Evolutionary conservation across 1,140 invertebrate species (phyloP).

Genomic region (Euura saliciscinereae): DNA sequence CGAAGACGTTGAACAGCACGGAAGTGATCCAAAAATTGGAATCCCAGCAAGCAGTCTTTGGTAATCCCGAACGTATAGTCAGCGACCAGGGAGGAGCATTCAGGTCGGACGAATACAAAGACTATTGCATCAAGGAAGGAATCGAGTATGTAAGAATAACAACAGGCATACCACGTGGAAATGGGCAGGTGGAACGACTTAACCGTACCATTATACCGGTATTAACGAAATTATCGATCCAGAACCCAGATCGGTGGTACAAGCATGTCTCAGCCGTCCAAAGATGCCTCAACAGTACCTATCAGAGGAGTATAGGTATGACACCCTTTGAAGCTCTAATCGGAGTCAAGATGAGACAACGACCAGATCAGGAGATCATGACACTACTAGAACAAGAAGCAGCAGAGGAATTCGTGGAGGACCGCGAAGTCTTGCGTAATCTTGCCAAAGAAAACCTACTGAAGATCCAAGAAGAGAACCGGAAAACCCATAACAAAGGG

Average conservation of each 20-base stretch:
- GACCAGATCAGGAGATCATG: conserved; percentile 6
- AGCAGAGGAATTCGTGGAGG: conserved; percentile 9
- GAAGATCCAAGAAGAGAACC: conserved; percentile 28
- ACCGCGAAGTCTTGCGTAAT: conserved; percentile 7
- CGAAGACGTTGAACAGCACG: conserved; percentile 15
- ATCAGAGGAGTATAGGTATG: conserved; percentile 21
- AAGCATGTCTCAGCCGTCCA: conserved; percentile 38
- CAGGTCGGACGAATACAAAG: conserved; percentile 31
- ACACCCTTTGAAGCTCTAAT: conserved; percentile 26
- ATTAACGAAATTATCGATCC: conserved; percentile 31
- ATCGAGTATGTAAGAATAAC: conserved; percentile 41
- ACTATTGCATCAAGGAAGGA: conserved; percentile 27
- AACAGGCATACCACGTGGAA: conserved; percentile 39
- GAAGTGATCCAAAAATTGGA: conserved; percentile 28
- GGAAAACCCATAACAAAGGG: conserved; percentile 32
- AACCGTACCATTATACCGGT: conserved; percentile 35
- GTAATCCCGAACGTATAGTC: conserved; percentile 43
- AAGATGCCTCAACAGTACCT: conserved; percentile 36
- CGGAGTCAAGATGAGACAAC: conserved; percentile 39
- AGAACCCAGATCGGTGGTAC: conserved; percentile 41
- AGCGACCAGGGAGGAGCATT: conserved; percentile 40
- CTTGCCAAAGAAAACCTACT: conserved; percentile 19
- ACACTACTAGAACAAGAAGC: conserved; percentile 20
- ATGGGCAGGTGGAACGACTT: conserved; percentile 39
- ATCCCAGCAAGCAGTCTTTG: conserved; percentile 35